Evolutionary conservation across 2,888 invertebrate species (phyloP).

Genomic region (Selenia dentaria): DNA sequence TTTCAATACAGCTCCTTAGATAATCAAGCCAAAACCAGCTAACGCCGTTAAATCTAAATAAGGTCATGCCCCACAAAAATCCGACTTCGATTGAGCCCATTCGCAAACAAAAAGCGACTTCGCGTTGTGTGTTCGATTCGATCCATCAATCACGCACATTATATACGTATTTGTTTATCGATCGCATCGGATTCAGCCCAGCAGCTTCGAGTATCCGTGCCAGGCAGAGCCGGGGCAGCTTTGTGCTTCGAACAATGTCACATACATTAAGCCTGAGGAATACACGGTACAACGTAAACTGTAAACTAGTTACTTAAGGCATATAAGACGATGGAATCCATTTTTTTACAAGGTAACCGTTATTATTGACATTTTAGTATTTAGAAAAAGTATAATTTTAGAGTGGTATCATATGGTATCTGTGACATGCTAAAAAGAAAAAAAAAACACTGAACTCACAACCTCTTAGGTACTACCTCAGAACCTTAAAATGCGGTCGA

Average conservation of each 20-base stretch:
- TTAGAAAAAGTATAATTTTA: too few species aligned
- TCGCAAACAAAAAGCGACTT: slow-evolving; percentile 51
- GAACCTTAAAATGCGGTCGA: too few species aligned
- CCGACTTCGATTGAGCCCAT: slow-evolving; percentile 32
- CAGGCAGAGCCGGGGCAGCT: slow-evolving; percentile 58
- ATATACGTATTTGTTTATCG: slow-evolving; percentile 65
- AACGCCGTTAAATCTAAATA: slow-evolving; percentile 15
- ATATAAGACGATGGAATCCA: too few species aligned
- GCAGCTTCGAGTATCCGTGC: slow-evolving; percentile 50
- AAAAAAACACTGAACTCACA: too few species aligned
- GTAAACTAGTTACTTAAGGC: slow-evolving; percentile 19
- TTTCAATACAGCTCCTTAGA: too few species aligned
- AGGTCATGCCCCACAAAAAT: slow-evolving; percentile 37
- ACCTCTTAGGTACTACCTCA: too few species aligned
- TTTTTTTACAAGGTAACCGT: too few species aligned
- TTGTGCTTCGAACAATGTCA: slow-evolving; percentile 46
- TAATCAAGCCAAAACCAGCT: too few species aligned
- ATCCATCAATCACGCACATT: slow-evolving; percentile 76
- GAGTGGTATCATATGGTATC: too few species aligned
- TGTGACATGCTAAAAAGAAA: too few species aligned
- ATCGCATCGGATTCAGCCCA: slow-evolving; percentile 55
- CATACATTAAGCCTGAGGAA: slow-evolving; percentile 31
- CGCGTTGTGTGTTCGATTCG: slow-evolving; percentile 43
- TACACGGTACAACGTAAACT: slow-evolving; percentile 5
- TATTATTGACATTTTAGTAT: too few species aligned